phyloP scores from a whole-genome alignment of 2,797 vertebrate genomes.

The Intellagama lesueurii region DNA sequence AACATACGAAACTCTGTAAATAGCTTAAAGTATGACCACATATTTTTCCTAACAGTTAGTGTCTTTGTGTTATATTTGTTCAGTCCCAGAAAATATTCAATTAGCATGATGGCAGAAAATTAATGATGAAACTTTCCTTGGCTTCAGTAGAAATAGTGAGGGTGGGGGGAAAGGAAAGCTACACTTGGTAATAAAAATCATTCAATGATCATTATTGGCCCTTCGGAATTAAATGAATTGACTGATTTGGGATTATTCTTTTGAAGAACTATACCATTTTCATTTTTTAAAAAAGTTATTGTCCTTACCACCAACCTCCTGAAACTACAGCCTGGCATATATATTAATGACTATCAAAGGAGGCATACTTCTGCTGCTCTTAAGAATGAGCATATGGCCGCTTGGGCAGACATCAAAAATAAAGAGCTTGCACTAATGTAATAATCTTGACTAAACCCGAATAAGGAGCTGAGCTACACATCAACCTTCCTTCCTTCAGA shows the following conservation, averaged over 20 bases:
- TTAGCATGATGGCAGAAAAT: slow-evolving; percentile 33
- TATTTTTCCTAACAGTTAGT: slow-evolving; percentile 37
- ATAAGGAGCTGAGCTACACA: not conserved
- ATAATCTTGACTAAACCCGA: slow-evolving; percentile 37
- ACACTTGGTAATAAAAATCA: slow-evolving; percentile 54
- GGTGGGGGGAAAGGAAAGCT: slow-evolving; percentile 28
- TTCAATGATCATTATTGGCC: slow-evolving; percentile 50
- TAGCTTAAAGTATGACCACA: slow-evolving; percentile 37
- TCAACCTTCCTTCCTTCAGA: slow-evolving; percentile 28
- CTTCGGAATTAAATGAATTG: no score
- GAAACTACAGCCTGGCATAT: slow-evolving; percentile 3
- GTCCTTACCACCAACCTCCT: slow-evolving; percentile 29
- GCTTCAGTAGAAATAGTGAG: slow-evolving; percentile 45
- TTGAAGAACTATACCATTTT: slow-evolving; percentile 3
- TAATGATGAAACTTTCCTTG: slow-evolving; percentile 14
- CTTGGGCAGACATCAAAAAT: slow-evolving; percentile 55
- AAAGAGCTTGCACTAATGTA: slow-evolving; percentile 45
- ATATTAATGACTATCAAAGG: slow-evolving; percentile 3
- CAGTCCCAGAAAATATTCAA: slow-evolving; percentile 29
- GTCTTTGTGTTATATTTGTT: slow-evolving; percentile 29
- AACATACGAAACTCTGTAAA: not conserved
- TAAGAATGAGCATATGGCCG: slow-evolving; percentile 36
- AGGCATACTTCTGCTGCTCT: slow-evolving; percentile 23
- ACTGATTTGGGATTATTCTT: slow-evolving; percentile 30
- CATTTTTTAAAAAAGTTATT: not conserved